Evolutionary conservation across 92 coral and sea anemone species (phyloP).

Genomic region (Parazoanthus atlanticus): DNA sequence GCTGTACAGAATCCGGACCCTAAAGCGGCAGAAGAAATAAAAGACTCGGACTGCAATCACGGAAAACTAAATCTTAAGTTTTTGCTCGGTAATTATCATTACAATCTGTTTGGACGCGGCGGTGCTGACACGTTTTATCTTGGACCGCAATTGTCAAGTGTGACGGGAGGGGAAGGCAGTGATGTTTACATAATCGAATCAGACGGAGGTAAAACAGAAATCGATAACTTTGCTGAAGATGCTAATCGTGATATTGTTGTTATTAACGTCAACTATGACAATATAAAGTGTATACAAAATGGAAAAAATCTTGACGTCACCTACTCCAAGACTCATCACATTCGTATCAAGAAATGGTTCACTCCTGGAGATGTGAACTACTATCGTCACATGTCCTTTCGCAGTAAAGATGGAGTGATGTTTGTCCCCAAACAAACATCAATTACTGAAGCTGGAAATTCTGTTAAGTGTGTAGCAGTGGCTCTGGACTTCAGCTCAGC

Average conservation of each 20-base stretch:
- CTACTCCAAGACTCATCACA: constrained; percentile 52
- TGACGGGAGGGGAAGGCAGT: constrained; percentile 62
- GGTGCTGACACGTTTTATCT: constrained; percentile 62
- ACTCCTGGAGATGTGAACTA: constrained; percentile 44
- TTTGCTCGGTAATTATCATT: constrained; percentile 56
- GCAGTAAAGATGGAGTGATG: no score
- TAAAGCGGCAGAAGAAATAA: no score
- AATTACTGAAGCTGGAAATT: neutral
- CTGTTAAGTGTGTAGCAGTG: no score
- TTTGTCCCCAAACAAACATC: constrained; percentile 36
- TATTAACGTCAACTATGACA: constrained; percentile 43
- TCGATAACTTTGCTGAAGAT: constrained; percentile 46
- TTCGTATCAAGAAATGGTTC: constrained; percentile 65
- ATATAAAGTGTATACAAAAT: constrained; percentile 44
- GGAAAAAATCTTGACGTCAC: constrained; percentile 41
- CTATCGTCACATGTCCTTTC: constrained; percentile 42
- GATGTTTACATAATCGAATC: constrained; percentile 53
- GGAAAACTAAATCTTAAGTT: no score
- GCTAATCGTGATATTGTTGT: constrained; percentile 34
- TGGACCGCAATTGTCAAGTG: constrained; percentile 56
- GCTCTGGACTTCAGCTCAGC: no score
- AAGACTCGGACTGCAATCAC: no score
- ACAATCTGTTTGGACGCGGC: constrained; percentile 68
- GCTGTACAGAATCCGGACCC: constrained; percentile 36
- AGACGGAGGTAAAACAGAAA: constrained; percentile 50